Evolutionary conservation across 2,113 vertebrate genomes (phyloP).

Genomic region (Crotalus horridus): DNA sequence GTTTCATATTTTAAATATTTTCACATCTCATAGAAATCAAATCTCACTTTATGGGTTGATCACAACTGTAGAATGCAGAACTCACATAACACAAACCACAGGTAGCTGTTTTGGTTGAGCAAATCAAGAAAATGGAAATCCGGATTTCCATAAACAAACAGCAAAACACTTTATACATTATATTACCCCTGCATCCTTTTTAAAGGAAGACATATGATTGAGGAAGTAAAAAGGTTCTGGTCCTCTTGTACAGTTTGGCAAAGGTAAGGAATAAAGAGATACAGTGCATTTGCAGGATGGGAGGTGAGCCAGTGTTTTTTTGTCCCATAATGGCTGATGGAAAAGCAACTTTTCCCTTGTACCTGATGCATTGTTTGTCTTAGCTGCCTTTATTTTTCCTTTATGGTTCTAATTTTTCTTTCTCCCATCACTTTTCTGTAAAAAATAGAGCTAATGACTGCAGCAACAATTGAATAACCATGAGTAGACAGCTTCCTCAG

Average conservation of each 20-base stretch:
- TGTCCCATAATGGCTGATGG: not conserved
- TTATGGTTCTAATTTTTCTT: not conserved
- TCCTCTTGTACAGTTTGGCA: not conserved
- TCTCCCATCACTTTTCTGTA: not conserved
- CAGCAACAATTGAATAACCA: not conserved
- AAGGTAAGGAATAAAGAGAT: not conserved
- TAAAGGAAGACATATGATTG: not conserved
- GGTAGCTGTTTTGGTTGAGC: not conserved
- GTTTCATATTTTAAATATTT: conserved; percentile 11
- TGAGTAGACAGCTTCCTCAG: not conserved
- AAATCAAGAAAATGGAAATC: not conserved
- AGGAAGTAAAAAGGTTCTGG: not conserved
- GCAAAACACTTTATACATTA: not conserved
- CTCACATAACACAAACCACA: not conserved
- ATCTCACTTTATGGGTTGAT: not conserved
- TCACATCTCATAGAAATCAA: not conserved
- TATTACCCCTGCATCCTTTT: not conserved
- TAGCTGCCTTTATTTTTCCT: not conserved
- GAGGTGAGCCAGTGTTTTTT: not conserved
- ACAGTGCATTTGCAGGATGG: not conserved
- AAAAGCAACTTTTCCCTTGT: not conserved
- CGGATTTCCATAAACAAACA: not conserved
- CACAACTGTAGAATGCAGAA: not conserved
- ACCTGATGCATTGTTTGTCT: not conserved
- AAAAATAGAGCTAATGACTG: not conserved